phyloP scores from a whole-genome alignment of 1,140 invertebrate genomes.

The Aphelinus atriplicis region DNA sequence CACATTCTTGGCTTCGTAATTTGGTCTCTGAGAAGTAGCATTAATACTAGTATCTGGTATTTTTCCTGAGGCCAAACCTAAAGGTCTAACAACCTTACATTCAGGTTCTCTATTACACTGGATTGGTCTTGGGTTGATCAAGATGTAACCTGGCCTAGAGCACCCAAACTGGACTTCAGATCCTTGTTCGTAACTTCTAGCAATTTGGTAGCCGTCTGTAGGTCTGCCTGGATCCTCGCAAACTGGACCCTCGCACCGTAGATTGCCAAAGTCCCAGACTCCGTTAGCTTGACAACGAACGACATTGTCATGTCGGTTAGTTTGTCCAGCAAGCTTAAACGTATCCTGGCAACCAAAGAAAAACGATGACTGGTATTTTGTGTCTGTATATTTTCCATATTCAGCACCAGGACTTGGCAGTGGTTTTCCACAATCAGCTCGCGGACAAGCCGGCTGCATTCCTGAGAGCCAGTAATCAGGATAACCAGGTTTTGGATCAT shows the following conservation, averaged over 20 bases:
- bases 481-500: slow-evolving; percentile 89
- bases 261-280: slow-evolving; percentile 96
- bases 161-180: slow-evolving; percentile 92
- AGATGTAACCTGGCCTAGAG: slow-evolving; percentile 89
- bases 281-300: slow-evolving; percentile 92
- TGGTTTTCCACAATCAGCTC: slow-evolving; percentile 88
- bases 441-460: slow-evolving; percentile 82
- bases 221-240: slow-evolving; percentile 95
- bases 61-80: slow-evolving; percentile 89
- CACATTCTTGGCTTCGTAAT: slow-evolving; percentile 90
- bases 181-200: slow-evolving; percentile 92
- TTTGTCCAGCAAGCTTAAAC: slow-evolving; percentile 93
- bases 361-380: slow-evolving; percentile 90
- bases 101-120: slow-evolving; percentile 91
- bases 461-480: slow-evolving; percentile 94
- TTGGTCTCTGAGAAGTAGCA: slow-evolving; percentile 90
- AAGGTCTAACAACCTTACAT: slow-evolving; percentile 90
- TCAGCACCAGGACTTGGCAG: slow-evolving; percentile 90
- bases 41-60: slow-evolving; percentile 97
- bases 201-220: slow-evolving; percentile 87
- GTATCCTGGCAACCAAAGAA: slow-evolving; percentile 97
- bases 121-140: slow-evolving; percentile 90
- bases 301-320: slow-evolving; percentile 88
- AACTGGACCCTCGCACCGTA: slow-evolving; percentile 94
- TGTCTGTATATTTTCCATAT: slow-evolving; percentile 88